A percentile compares a stretch with the other conserved stretches of the same genome.
These are phyloP conservation scores for Antrozous pallidus DNA, from an alignment of 2,797 vertebrate species.

Conservation along the genomic window DNA sequence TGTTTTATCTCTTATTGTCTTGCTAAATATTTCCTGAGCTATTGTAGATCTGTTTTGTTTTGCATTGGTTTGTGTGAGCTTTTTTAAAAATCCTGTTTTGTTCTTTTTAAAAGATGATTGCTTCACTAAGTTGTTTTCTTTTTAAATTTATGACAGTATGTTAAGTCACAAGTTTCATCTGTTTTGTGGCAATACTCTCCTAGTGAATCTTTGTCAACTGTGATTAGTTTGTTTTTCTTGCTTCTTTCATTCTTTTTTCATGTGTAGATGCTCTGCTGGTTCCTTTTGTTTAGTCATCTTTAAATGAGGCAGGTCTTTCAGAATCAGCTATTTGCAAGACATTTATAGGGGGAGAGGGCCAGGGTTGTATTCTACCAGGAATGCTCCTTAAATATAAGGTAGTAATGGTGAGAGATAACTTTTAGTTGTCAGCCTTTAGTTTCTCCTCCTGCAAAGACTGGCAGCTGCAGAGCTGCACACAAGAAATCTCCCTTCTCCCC, in stretches of 20 bases:
- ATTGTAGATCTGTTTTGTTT: not conserved
- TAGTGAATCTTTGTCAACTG: not conserved
- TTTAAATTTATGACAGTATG: not conserved
- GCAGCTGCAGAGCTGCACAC: not conserved
- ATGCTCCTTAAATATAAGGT: not conserved
- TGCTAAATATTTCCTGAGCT: conserved; percentile 27
- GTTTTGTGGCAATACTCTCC: not conserved
- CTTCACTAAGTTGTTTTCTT: not conserved
- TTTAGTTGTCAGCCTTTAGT: not conserved
- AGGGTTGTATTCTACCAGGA: not conserved
- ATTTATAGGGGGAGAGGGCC: not conserved
- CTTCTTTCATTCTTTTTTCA: not conserved
- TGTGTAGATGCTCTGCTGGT: not conserved
- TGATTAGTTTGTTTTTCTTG: not conserved
- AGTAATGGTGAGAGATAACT: not conserved
- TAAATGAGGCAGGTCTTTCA: not conserved
- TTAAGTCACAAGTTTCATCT: not conserved
- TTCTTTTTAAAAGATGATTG: not conserved
- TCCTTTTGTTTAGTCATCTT: not conserved
- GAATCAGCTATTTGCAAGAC: not conserved
- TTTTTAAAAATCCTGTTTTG: not conserved
- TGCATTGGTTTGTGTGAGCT: not conserved
- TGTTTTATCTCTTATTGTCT: not conserved
- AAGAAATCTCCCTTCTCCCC: not conserved
- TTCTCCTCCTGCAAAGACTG: not conserved